A percentile compares a stretch with the other conserved stretches of the same genome.
Evolutionary conservation across 2,113 vertebrate genomes (phyloP).

Genomic region (Hylia prasina): DNA sequence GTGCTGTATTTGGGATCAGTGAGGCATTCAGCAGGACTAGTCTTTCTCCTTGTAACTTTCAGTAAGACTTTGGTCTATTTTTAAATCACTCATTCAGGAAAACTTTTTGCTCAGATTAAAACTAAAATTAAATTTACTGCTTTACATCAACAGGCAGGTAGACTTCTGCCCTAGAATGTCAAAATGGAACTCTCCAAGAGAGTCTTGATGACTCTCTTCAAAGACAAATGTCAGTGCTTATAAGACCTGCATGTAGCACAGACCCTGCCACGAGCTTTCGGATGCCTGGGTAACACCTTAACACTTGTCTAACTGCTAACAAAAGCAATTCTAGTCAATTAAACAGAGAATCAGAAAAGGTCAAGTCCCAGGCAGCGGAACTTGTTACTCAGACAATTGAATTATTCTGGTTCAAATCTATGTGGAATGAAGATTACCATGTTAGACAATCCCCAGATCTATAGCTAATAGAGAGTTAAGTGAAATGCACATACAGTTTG

Average conservation of each 20-base stretch:
- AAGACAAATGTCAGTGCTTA: background rate
- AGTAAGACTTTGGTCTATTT: background rate
- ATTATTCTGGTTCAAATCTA: background rate
- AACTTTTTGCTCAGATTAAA: background rate
- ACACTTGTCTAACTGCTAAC: background rate
- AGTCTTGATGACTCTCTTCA: background rate
- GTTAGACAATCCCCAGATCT: background rate
- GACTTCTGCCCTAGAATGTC: background rate
- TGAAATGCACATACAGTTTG: background rate
- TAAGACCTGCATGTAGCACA: accelerated
- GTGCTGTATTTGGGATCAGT: background rate
- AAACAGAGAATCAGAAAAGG: background rate
- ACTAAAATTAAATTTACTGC: background rate
- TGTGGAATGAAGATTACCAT: background rate
- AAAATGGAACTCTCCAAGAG: background rate
- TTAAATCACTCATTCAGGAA: background rate
- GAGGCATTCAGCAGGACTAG: background rate
- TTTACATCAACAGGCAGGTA: background rate
- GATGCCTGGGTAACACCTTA: background rate
- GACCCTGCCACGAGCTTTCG: background rate
- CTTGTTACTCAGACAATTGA: background rate
- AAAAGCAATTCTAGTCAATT: background rate
- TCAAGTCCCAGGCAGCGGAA: background rate
- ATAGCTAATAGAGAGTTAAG: background rate
- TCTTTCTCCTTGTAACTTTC: background rate